Base-by-base conservation (phyloP, 2,113 vertebrate genomes). In the Globicephala melas region DNA sequence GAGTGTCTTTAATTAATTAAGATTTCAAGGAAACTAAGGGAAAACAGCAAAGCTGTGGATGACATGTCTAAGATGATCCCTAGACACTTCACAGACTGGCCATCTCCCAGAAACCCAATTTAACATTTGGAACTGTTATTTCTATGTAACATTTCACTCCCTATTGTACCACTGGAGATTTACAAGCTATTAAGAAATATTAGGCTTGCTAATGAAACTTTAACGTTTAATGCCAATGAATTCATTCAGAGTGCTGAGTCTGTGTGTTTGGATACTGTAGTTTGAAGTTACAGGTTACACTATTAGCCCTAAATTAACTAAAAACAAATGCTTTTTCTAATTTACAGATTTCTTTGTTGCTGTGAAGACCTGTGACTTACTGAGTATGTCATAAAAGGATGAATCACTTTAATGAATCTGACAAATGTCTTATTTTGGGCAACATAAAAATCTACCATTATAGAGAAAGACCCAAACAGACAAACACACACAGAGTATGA, bases 91-190 rank as follows among this genome's bases (percentile, higher is more conserved):
- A 73, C 70, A 89, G n/a, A 71, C 79, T 95, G 92, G 80, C 93
- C 70, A 60, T 20, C 62, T 47, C 55, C 44, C 67, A 96, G 62
- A 47, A 95, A 87, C 18, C 55, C 91, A 94, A 94, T 67, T 63
- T 70, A 65, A 96, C 71, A 92, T 90, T 86, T 95, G 90, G 86
- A 90, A 97, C 92, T 87, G 60, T 88, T 92, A 80, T 89, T 95
- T 55, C 20, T 47, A 13, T n/a, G 47, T 36, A 95, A 60, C 89
- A 92, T 93, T 67, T 97, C 92, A 74, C 85, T 92, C 50, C 26
- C 62, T 25, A 55, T 23, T 84, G 47, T 87, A 44, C 63, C 36
- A 41, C 26, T 91, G 15, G 70, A 97, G 83, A 96, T 91, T 91
- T 88, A 87, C 87, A 95, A 96, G 94, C 67, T 81, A 86, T 67